Percentiles rank a stretch among this genome's conserved stretches.
phyloP scores from a whole-genome alignment of 2,888 invertebrate genomes.

The Chrysolina americana region DNA sequence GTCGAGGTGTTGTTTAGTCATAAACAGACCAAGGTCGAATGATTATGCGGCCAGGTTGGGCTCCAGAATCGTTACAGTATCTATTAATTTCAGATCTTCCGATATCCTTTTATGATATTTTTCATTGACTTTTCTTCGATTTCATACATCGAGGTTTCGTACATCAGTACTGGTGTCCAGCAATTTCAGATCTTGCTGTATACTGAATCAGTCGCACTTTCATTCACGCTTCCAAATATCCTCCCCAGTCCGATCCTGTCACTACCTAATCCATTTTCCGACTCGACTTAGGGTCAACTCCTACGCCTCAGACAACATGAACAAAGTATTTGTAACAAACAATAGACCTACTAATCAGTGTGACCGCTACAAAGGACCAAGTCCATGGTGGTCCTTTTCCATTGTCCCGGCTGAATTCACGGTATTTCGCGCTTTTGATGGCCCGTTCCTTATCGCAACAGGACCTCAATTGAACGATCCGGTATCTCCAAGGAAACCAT shows the following conservation, averaged over 20 bases:
- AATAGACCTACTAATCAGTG: slow-evolving; percentile 33
- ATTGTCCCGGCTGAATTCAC: slow-evolving; percentile 21
- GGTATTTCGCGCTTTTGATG: slow-evolving; percentile 24
- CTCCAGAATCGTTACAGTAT: too few species aligned
- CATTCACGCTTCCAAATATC: too few species aligned
- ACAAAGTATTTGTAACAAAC: slow-evolving; percentile 32
- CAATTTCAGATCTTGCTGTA: too few species aligned
- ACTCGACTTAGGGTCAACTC: background rate
- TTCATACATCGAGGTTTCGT: too few species aligned
- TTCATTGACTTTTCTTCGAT: too few species aligned
- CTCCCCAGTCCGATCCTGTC: background rate
- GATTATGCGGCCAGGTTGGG: too few species aligned
- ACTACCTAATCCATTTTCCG: background rate
- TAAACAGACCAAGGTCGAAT: too few species aligned
- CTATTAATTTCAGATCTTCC: too few species aligned
- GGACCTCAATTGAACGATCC: background rate
- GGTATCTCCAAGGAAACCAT: background rate
- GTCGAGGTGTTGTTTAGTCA: too few species aligned
- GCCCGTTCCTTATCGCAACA: slow-evolving; percentile 21
- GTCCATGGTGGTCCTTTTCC: slow-evolving; percentile 19
- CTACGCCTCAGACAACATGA: background rate
- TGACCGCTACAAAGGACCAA: slow-evolving; percentile 31
- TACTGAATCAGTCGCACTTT: too few species aligned
- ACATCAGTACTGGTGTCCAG: too few species aligned
- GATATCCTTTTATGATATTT: too few species aligned